Percentiles rank a stretch among this genome's conserved stretches.
Conservation (phyloP, 2,797 vertebrate species). For the Anabacerthia variegaticeps region DNA sequence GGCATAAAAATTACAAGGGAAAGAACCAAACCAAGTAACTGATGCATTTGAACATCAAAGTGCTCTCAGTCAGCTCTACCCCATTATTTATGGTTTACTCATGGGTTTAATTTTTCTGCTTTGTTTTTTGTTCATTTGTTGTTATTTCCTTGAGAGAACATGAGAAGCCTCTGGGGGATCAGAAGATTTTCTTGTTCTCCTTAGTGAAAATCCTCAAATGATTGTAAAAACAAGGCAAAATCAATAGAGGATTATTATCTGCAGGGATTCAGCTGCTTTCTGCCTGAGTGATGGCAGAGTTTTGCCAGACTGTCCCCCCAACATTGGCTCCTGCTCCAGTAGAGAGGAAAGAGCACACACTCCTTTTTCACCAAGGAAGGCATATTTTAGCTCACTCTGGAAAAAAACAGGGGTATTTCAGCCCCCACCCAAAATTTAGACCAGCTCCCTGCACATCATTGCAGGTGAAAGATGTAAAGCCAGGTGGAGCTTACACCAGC, state of each 20-base stretch:
- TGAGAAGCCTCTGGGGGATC: constrained; percentile 5
- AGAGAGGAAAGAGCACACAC: not conserved
- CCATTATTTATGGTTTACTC: constrained; percentile 49
- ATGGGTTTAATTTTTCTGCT: constrained; percentile 31
- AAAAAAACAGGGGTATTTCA: not conserved
- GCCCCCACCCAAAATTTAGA: not conserved
- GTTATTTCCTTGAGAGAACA: not conserved
- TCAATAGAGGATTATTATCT: constrained; percentile 19
- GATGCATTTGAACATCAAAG: constrained; percentile 41
- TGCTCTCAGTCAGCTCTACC: not conserved
- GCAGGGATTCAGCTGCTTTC: not conserved
- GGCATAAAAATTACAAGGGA: not conserved
- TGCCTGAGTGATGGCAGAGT: not conserved
- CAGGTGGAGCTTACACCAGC: not conserved
- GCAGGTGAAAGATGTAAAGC: not conserved
- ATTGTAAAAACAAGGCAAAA: constrained; percentile 10
- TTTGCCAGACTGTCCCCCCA: not conserved
- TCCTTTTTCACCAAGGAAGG: not conserved
- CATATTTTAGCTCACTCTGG: not conserved
- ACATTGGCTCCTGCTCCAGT: not conserved
- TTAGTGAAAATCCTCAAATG: constrained; percentile 24
- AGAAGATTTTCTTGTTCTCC: constrained; percentile 25
- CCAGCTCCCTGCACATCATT: not conserved
- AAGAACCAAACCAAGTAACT: not conserved
- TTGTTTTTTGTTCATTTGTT: constrained; percentile 18